A percentile compares a stretch with the other conserved stretches of the same genome.
These are phyloP conservation scores for Lagopus muta DNA, from an alignment of 2,113 vertebrate species.

Conservation along the genomic window DNA sequence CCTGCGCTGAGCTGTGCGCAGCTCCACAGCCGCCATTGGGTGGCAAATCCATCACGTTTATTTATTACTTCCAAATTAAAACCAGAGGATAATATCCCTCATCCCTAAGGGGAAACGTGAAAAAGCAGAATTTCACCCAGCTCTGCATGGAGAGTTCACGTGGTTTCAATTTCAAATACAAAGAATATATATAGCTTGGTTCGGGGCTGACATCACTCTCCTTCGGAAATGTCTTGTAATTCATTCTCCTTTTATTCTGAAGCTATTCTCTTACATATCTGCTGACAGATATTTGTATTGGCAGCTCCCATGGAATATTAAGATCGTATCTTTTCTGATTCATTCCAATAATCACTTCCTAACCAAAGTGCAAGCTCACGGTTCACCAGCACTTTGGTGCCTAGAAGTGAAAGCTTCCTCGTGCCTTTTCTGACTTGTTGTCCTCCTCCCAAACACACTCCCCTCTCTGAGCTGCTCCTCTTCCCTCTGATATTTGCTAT, in stretches of 20 bases:
- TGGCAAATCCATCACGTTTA: slow-evolving; percentile 51
- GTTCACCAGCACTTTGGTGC: not conserved
- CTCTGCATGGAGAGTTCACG: not conserved
- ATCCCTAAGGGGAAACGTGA: not conserved
- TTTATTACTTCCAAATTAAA: slow-evolving; percentile 70
- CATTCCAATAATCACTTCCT: slow-evolving; percentile 31
- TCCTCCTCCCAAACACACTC: not conserved
- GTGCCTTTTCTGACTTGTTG: not conserved
- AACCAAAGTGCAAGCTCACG: not conserved
- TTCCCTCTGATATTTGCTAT: not conserved
- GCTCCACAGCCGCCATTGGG: not conserved
- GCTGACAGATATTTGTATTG: slow-evolving; percentile 66
- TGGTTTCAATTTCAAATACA: slow-evolving; percentile 67
- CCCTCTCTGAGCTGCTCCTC: not conserved
- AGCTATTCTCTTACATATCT: slow-evolving; percentile 60
- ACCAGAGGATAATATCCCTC: slow-evolving; percentile 45
- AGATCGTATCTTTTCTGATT: slow-evolving; percentile 33
- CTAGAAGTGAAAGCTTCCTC: not conserved
- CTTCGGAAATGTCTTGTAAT: not conserved
- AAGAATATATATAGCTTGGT: not conserved
- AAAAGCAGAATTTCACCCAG: slow-evolving; percentile 38
- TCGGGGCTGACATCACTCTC: slow-evolving; percentile 58
- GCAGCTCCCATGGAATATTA: not conserved
- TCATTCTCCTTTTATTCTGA: not conserved
- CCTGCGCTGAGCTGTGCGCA: not conserved